Evolutionary conservation across 2,797 vertebrate genomes (phyloP).

Genomic region (Meda fulgida): DNA sequence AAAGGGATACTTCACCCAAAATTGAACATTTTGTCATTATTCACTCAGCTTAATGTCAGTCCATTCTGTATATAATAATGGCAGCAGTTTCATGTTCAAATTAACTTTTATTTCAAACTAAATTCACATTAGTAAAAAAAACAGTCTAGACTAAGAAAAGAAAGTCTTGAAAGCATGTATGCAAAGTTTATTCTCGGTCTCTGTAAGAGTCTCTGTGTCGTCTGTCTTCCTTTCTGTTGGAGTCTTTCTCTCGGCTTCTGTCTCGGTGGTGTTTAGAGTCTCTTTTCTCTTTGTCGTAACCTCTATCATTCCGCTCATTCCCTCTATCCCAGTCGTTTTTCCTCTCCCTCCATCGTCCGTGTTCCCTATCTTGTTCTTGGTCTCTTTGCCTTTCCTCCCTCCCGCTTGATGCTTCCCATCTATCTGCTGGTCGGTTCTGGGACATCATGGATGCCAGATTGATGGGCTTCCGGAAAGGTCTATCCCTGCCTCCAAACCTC

Average conservation of each 20-base stretch:
- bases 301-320: constrained; percentile 69
- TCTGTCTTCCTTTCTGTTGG: constrained; percentile 50
- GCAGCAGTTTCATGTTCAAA: not conserved
- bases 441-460: constrained; percentile 77
- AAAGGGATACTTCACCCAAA: not conserved
- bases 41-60: not conserved
- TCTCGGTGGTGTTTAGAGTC: constrained; percentile 71
- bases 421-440: constrained; percentile 64
- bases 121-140: not conserved
- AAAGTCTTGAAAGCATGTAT: not conserved
- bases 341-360: constrained; percentile 74
- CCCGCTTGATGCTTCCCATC: constrained; percentile 69
- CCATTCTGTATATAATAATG: not conserved
- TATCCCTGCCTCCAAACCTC: constrained; percentile 93
- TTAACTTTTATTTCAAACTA: not conserved
- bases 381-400: constrained; percentile 71
- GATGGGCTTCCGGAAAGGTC: constrained; percentile 95
- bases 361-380: constrained; percentile 71
- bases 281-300: constrained; percentile 70
- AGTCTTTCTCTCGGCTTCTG: constrained; percentile 62
- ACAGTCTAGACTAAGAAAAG: not conserved
- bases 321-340: constrained; percentile 78
- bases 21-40: not conserved
- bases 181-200: constrained; percentile 36
- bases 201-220: constrained; percentile 42